These are phyloP conservation scores for Carterocephalus palaemon DNA, from an alignment of 2,888 invertebrate species.

Conservation along the genomic window DNA sequence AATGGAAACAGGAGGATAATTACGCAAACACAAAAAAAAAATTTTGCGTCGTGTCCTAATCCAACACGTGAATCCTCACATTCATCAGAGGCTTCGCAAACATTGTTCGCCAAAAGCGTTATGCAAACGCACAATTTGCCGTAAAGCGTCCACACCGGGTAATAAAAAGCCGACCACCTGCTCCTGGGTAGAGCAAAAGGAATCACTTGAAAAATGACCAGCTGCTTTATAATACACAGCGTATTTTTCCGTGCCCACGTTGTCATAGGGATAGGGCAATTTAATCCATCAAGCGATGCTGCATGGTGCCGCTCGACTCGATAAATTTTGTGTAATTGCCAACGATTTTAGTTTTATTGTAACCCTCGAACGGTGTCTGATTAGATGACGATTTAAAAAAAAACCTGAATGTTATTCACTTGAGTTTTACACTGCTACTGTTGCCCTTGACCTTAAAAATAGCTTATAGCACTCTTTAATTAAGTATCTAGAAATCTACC, in stretches of 20 bases:
- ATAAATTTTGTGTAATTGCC: constrained; percentile 75
- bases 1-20: constrained; percentile 1
- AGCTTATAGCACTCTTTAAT: too few species aligned
- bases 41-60: constrained; percentile 55
- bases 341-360: constrained; percentile 73
- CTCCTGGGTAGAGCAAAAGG: constrained; percentile 69
- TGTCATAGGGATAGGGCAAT: constrained; percentile 79
- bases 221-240: constrained; percentile 75
- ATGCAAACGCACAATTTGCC: constrained; percentile 61
- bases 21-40: constrained; percentile 38
- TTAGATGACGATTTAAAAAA: constrained; percentile 41
- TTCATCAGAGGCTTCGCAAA: constrained; percentile 66
- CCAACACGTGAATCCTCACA: constrained; percentile 62
- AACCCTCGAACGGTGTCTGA: constrained; percentile 52
- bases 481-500: too few species aligned
- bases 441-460: too few species aligned
- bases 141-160: constrained; percentile 38
- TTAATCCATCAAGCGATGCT: constrained; percentile 76
- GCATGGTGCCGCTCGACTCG: constrained; percentile 63
- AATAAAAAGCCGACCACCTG: constrained; percentile 52
- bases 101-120: constrained; percentile 48
- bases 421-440: too few species aligned
- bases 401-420: neutral
- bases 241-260: constrained; percentile 76
- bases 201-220: constrained; percentile 79